Evolutionary conservation across 2,113 vertebrate species (phyloP).

Genomic region (Ascaphus truei): DNA sequence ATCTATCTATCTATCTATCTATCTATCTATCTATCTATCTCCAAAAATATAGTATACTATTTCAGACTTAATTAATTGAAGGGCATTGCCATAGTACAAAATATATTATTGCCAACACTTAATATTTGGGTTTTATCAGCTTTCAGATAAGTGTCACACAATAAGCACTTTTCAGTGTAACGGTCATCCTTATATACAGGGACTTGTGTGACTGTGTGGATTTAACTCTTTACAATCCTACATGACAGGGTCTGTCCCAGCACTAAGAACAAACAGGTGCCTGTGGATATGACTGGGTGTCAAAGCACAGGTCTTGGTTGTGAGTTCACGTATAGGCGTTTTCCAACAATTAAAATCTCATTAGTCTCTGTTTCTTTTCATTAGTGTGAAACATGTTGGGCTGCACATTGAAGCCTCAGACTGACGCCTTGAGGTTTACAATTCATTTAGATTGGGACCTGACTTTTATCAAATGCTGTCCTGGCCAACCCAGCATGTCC

Average conservation of each 20-base stretch:
- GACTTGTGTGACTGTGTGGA: no score
- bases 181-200: no score
- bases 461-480: not conserved
- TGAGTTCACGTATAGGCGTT: constrained; percentile 16
- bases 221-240: no score
- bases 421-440: constrained; percentile 24
- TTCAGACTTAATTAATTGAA: no score
- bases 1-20: no score
- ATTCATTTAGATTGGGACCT: not conserved
- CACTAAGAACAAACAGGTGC: not conserved
- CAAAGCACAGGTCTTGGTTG: not conserved
- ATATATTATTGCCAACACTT: no score
- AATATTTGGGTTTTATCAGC: no score
- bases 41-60: no score
- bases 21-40: no score
- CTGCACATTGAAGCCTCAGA: not conserved
- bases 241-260: not conserved
- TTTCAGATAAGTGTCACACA: no score
- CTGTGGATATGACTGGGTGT: not conserved
- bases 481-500: not conserved
- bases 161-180: no score
- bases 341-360: constrained; percentile 24
- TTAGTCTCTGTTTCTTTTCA: constrained; percentile 36
- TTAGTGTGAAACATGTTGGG: constrained; percentile 14
- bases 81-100: no score